phyloP scores from a whole-genome alignment of 35 echinoderm and acorn worm genomes.

The Heliocidaris tuberculata region DNA sequence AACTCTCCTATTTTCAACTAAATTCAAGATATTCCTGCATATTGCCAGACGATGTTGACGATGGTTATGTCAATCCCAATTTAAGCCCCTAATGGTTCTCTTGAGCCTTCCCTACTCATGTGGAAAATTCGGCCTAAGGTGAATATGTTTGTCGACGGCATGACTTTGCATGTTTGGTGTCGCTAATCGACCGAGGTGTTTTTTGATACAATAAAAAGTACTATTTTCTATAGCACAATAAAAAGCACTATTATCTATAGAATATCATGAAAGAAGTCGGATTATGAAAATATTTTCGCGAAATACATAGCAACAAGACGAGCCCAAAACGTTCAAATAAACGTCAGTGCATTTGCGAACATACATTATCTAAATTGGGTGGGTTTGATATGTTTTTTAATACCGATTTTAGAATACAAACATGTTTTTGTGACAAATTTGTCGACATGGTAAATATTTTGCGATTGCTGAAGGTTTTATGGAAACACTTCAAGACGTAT shows the following conservation, averaged over 20 bases:
- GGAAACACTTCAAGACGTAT: not conserved
- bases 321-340: not conserved
- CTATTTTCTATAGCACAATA: not conserved
- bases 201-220: not conserved
- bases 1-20: not conserved
- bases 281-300: not conserved
- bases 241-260: not conserved
- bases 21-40: not conserved
- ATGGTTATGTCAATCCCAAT: not conserved
- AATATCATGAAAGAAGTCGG: not conserved
- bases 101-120: not conserved
- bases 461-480: not conserved
- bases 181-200: not conserved
- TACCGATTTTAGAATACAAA: not conserved
- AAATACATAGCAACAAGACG: not conserved
- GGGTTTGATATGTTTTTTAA: not conserved
- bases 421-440: not conserved
- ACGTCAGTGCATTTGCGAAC: not conserved
- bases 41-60: not conserved
- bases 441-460: not conserved
- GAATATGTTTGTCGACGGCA: not conserved
- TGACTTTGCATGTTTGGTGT: constrained; percentile 2
- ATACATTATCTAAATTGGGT: not conserved
- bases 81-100: not conserved
- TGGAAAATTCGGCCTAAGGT: not conserved